These are phyloP conservation scores for Caenorhabditis latens DNA, from an alignment of 1,140 invertebrate species.

Conservation along the genomic window DNA sequence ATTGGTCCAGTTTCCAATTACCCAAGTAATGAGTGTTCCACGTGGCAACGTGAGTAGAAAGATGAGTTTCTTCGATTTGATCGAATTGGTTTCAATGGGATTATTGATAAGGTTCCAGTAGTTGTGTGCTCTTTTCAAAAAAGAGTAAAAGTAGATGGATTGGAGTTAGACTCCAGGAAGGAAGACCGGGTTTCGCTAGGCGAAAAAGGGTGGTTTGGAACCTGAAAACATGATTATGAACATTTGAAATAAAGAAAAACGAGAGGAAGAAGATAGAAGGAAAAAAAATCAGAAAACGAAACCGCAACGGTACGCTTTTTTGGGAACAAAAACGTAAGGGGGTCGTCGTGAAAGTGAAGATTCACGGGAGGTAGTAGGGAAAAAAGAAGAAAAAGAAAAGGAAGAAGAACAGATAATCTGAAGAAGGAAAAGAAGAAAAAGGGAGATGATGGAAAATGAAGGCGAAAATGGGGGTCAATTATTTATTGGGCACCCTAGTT, in stretches of 20 bases:
- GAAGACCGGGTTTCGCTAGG: constrained; percentile 5
- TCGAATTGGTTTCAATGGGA: background rate
- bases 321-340: background rate
- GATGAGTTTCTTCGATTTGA: constrained; percentile 4
- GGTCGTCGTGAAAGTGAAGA: constrained; percentile 40
- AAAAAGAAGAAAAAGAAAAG: background rate
- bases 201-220: constrained; percentile 45
- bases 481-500: constrained; percentile 55
- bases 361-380: background rate
- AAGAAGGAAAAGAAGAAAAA: constrained; percentile 3
- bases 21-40: constrained; percentile 31
- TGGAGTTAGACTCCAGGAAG: constrained; percentile 37
- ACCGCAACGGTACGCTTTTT: background rate
- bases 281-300: background rate
- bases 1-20: background rate
- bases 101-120: constrained; percentile 37
- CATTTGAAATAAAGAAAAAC: background rate
- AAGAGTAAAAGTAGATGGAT: background rate
- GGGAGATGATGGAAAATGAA: background rate
- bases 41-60: constrained; percentile 5
- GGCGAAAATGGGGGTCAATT: constrained; percentile 53
- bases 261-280: background rate
- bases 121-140: constrained; percentile 25
- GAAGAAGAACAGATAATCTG: constrained; percentile 49
- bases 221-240: background rate